Evolutionary conservation across 2,888 invertebrate genomes (phyloP).

Genomic region (Allophyes oxyacanthae): DNA sequence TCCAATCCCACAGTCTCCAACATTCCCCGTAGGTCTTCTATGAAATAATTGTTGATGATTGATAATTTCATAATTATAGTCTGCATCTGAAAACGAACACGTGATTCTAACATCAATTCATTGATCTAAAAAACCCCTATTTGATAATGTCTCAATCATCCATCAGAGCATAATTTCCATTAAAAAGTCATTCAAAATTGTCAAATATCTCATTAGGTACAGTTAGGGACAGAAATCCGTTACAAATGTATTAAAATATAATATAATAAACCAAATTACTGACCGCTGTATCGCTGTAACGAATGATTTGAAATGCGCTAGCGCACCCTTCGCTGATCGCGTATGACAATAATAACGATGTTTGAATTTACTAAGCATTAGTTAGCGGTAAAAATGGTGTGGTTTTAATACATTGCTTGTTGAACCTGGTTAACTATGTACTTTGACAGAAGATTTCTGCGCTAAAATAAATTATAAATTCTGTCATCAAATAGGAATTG

Average conservation of each 20-base stretch:
- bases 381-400: background rate
- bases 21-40: no score
- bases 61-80: no score
- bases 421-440: no score
- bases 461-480: no score
- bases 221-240: slow-evolving; percentile 38
- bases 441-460: no score
- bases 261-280: slow-evolving; percentile 43
- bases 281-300: slow-evolving; percentile 26
- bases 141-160: slow-evolving; percentile 31
- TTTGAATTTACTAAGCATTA: slow-evolving; percentile 6
- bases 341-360: slow-evolving; percentile 31
- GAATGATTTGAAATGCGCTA: slow-evolving; percentile 30
- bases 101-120: background rate
- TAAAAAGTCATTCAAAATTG: slow-evolving; percentile 32
- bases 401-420: slow-evolving; percentile 6
- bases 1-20: no score
- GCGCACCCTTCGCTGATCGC: slow-evolving; percentile 36
- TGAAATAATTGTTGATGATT: no score
- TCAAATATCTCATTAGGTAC: slow-evolving; percentile 28
- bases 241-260: slow-evolving; percentile 37
- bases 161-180: slow-evolving; percentile 5
- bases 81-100: no score
- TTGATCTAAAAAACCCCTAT: slow-evolving; percentile 4
- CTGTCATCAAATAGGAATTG: no score